Percentiles rank a stretch among this genome's conserved stretches.
Evolutionary conservation across 2,888 invertebrate species (phyloP).

Genomic region (Entomobrya proxima): DNA sequence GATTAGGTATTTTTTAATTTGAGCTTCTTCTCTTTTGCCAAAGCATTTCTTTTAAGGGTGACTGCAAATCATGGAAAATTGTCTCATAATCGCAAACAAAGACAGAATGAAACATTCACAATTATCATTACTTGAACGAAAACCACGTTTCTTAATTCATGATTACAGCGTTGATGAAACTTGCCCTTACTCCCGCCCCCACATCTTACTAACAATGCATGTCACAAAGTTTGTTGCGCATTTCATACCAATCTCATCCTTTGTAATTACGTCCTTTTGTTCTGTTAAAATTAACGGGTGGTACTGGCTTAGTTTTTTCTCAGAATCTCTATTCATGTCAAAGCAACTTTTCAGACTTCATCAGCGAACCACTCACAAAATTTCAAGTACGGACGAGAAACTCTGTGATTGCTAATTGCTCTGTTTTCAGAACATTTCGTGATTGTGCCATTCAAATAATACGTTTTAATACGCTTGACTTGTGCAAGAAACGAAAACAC

Average conservation of each 20-base stretch:
- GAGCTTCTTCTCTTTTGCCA: too few relatives aligned
- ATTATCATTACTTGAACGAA: neutral
- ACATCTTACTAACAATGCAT: neutral
- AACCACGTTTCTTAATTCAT: too few relatives aligned
- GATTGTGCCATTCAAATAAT: too few relatives aligned
- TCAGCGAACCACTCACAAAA: neutral
- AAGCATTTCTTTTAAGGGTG: too few relatives aligned
- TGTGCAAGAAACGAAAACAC: too few relatives aligned
- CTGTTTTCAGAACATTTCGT: too few relatives aligned
- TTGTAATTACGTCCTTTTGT: slow-evolving; percentile 52
- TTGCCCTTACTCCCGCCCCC: neutral
- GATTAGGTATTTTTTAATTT: too few relatives aligned
- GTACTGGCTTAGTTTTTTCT: slow-evolving; percentile 32
- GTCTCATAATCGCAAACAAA: too few relatives aligned
- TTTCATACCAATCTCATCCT: slow-evolving; percentile 13
- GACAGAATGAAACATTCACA: too few relatives aligned
- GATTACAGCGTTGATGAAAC: neutral
- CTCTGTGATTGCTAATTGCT: too few relatives aligned
- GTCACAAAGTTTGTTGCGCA: neutral
- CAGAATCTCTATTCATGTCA: neutral
- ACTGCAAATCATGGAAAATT: too few relatives aligned
- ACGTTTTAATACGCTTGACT: too few relatives aligned
- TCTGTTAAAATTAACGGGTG: slow-evolving; percentile 51
- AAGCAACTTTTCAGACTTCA: slow-evolving; percentile 11
- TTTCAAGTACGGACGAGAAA: neutral